Evolutionary conservation across 2,888 invertebrate species (phyloP).

Genomic region (Erebia epiphron): DNA sequence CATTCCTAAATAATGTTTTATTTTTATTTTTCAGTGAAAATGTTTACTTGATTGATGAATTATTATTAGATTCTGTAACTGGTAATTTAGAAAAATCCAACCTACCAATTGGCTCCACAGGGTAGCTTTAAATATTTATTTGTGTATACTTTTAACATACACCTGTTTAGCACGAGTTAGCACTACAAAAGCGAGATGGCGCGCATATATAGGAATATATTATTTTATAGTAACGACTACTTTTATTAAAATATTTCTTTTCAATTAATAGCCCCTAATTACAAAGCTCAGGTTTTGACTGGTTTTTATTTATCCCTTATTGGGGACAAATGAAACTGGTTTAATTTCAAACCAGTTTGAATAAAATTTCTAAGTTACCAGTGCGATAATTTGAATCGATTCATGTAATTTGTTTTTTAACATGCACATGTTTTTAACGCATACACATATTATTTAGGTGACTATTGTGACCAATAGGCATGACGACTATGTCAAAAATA

Average conservation of each 20-base stretch:
- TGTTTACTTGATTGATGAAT: no score
- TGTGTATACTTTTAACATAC: no score
- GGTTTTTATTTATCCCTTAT: not conserved
- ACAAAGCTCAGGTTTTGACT: not conserved
- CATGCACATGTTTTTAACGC: not conserved
- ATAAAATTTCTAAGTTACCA: not conserved
- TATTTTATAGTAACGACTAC: no score
- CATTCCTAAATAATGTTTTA: not conserved
- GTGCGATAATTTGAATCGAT: not conserved
- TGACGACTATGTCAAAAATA: no score
- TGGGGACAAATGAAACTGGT: not conserved
- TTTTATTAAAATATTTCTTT: no score
- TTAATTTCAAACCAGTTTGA: not conserved
- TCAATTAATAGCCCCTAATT: no score
- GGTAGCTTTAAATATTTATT: no score
- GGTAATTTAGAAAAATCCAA: not conserved
- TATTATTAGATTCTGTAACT: not conserved
- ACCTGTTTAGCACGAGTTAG: no score
- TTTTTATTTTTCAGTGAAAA: no score
- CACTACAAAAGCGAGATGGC: no score
- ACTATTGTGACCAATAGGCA: not conserved
- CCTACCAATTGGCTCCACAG: no score
- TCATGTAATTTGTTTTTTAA: not conserved
- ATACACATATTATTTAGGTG: not conserved
- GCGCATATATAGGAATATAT: no score